Evolutionary conservation across 2,113 vertebrate genomes (phyloP).

Genomic region (Rhinolophus ferrumequinum): DNA sequence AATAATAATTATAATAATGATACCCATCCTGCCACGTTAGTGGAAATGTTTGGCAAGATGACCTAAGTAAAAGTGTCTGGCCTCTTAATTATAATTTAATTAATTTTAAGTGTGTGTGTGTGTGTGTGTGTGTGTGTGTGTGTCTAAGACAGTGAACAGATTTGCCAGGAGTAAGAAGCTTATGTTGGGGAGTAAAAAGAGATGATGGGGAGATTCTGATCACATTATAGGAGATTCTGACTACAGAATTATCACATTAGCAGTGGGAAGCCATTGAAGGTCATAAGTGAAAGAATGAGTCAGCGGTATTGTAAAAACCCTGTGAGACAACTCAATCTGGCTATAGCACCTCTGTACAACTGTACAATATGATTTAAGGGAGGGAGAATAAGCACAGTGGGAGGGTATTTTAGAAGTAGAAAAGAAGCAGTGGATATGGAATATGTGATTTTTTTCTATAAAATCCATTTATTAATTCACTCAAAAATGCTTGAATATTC

Average conservation of each 20-base stretch:
- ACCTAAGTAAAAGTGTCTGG: not conserved
- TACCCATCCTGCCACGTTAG: not conserved
- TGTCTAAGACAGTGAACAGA: not conserved
- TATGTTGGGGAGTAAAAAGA: not conserved
- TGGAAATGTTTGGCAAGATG: not conserved
- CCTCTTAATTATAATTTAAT: not conserved
- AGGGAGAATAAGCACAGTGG: constrained; percentile 10
- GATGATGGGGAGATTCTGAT: not conserved
- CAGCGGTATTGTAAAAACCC: not conserved
- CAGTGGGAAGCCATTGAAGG: not conserved
- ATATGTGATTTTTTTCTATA: constrained; percentile 21
- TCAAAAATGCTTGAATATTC: constrained; percentile 30
- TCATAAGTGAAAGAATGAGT: not conserved
- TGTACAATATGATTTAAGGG: not conserved
- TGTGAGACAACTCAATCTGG: not conserved
- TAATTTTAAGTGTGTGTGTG: not conserved
- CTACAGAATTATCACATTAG: not conserved
- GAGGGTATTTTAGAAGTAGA: constrained; percentile 51
- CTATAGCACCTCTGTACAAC: not conserved
- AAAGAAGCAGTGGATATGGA: constrained; percentile 39
- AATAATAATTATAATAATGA: not conserved
- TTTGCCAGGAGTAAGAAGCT: not conserved
- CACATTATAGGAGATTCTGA: not conserved
- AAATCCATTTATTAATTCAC: constrained; percentile 43
- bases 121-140: not conserved